These are phyloP conservation scores for Pristionchus fissidentatus DNA, from an alignment of 2,888 invertebrate species.

Conservation along the genomic window DNA sequence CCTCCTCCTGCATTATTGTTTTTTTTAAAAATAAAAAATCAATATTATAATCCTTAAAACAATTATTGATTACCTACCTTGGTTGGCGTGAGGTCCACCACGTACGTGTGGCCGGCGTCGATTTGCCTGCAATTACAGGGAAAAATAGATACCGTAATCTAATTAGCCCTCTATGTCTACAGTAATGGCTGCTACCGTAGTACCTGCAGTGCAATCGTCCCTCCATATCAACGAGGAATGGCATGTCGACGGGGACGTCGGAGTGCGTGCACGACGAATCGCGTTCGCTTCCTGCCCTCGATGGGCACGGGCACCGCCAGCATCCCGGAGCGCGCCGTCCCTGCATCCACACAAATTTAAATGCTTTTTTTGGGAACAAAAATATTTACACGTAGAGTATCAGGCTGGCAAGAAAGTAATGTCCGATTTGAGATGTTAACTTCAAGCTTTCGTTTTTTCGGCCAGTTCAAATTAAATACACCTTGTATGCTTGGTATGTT, in stretches of 20 bases:
- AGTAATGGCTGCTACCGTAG: background rate
- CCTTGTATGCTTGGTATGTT: too few relatives aligned
- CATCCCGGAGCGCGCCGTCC: constrained; percentile 78
- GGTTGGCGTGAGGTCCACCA: constrained; percentile 86
- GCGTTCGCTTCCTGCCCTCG: constrained; percentile 87
- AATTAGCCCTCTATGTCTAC: background rate
- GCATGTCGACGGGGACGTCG: constrained; percentile 86
- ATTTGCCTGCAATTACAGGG: constrained; percentile 81
- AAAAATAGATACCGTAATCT: constrained; percentile 48
- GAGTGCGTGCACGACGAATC: constrained; percentile 84
- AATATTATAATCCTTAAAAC: background rate
- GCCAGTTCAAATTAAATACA: too few relatives aligned
- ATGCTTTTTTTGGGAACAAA: too few relatives aligned
- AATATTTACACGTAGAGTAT: too few relatives aligned
- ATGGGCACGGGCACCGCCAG: constrained; percentile 87
- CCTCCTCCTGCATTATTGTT: constrained; percentile 73
- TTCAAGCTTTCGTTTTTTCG: too few relatives aligned
- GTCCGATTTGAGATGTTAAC: too few relatives aligned
- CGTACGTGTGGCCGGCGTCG: constrained; percentile 86
- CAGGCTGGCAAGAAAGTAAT: too few relatives aligned
- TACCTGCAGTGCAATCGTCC: constrained; percentile 47
- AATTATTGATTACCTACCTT: constrained; percentile 62
- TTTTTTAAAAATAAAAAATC: constrained; percentile 22
- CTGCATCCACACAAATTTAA: background rate
- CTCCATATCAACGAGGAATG: constrained; percentile 85